Evolutionary conservation across 2,113 vertebrate species (phyloP), one percentile per base, ranked within the genome.

Genomic region (Myodes glareolus): DNA sequence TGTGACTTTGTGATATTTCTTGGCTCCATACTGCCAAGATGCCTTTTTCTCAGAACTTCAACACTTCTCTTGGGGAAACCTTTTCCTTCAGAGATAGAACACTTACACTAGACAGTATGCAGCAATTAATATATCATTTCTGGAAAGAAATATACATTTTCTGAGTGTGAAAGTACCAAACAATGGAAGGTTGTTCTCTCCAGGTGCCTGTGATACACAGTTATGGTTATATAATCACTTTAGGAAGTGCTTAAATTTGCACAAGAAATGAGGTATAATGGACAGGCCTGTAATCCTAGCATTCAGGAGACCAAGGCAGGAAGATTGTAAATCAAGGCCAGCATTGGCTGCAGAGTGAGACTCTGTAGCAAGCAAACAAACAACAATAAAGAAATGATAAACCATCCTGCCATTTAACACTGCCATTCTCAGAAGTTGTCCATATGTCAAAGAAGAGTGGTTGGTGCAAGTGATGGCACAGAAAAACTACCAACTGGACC

Each of bases 41-140:
- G 27, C 36, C 27, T 82, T 82, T 82, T 12, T 23, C 39, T 75
- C 39, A 75, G 72, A 76, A 25, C 25, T 76, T 10, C 25, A 45
- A 45, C 25, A 29, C 39, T 76, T 45, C 23, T 13, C 5, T 45
- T 76, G 73, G 39, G 73, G 39, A 76, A 76, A 7, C 73, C 73
- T 75, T 73, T 75, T 42, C 10, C 33, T 50, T n/a, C 33, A 80
- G 50, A 36, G 50, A 50, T 39, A 1, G 6, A 39, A 13, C 10
- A 25, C 50, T 55, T 36, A 73, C 1, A 3, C 73, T 72, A 11
- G n/a, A 33, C 36, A 13, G 19, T 1, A 0, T 16, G 0, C 0
- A 61, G 39, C 45, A 55, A 3, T 14, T 25, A 2, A 11, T n/a
- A 7, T 1, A 21, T 52, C 21, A 14, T 80, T 19, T 75, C 1